Conservation (phyloP, 2,113 vertebrate species). For the Verasper variegatus region DNA sequence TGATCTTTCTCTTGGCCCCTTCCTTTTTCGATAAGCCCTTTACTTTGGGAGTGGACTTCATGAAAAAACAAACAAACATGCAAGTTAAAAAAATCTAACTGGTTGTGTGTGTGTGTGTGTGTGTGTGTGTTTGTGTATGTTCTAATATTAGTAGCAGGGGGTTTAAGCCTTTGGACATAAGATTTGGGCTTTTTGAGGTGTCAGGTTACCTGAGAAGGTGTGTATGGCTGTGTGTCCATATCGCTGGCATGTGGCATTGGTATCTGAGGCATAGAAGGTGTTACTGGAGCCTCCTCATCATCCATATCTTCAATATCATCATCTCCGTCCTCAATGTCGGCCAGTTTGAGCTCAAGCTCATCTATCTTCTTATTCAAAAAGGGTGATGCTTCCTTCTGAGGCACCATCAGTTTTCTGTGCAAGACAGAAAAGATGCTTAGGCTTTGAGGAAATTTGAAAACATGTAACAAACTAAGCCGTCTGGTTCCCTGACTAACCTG, state of each 20-base stretch:
- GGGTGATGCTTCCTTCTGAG: conserved; percentile 96
- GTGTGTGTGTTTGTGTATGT: background rate
- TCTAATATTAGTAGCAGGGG: background rate
- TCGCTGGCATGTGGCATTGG: conserved; percentile 89
- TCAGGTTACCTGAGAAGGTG: conserved; percentile 90
- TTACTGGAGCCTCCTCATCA: conserved; percentile 89
- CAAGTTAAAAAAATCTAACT: background rate
- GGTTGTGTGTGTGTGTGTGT: background rate
- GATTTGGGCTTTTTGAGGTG: background rate
- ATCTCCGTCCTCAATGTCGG: conserved; percentile 89
- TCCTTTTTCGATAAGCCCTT: conserved; percentile 97
- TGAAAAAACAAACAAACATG: conserved; percentile 34
- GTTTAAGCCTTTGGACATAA: background rate
- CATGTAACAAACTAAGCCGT: background rate
- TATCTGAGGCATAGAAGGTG: conserved; percentile 91
- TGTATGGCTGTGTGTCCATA: conserved; percentile 92
- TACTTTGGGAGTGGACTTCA: conserved; percentile 93
- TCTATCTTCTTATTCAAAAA: conserved; percentile 96
- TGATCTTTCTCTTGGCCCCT: conserved; percentile 98
- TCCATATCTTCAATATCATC: conserved; percentile 96
- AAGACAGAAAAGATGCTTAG: background rate
- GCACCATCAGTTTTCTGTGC: conserved; percentile 92
- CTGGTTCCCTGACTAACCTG: conserved; percentile 83
- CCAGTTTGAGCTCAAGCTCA: conserved; percentile 96
- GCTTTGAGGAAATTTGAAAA: background rate